phyloP scores from a whole-genome alignment of 2,797 vertebrate genomes.

The Sebastes hubbsi region DNA sequence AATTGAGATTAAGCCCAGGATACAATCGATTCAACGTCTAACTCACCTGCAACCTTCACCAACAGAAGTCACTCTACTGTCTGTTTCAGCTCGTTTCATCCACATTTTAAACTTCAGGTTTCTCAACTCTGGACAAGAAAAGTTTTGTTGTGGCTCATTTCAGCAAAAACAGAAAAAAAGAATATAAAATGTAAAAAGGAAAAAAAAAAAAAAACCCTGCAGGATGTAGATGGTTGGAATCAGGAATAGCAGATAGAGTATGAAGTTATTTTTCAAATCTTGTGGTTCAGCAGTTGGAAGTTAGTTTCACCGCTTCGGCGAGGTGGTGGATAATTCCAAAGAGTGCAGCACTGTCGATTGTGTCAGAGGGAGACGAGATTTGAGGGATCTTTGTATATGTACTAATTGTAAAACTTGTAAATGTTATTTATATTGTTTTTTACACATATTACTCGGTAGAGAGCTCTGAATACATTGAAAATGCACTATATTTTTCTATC shows the following conservation, averaged over 20 bases:
- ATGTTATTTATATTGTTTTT: slow-evolving; percentile 99
- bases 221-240: slow-evolving; percentile 50
- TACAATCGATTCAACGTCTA: slow-evolving; percentile 68
- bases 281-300: slow-evolving; percentile 60
- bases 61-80: slow-evolving; percentile 49
- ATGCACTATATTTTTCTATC: slow-evolving; percentile 99
- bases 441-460: slow-evolving; percentile 96
- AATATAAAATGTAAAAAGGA: neutral
- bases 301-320: slow-evolving; percentile 80
- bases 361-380: slow-evolving; percentile 89
- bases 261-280: slow-evolving; percentile 64
- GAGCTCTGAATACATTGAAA: slow-evolving; percentile 98
- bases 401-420: slow-evolving; percentile 99
- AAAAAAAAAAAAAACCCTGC: neutral
- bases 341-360: slow-evolving; percentile 91
- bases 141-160: slow-evolving; percentile 48
- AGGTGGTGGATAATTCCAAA: slow-evolving; percentile 91
- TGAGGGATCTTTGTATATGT: slow-evolving; percentile 92
- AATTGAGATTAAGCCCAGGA: slow-evolving; percentile 83
- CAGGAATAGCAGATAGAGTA: slow-evolving; percentile 51
- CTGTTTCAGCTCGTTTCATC: slow-evolving; percentile 36
- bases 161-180: slow-evolving; percentile 29
- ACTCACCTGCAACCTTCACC: slow-evolving; percentile 62
- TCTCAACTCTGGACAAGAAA: slow-evolving; percentile 39
- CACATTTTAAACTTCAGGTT: slow-evolving; percentile 45